phyloP scores from a whole-genome alignment of 2,888 invertebrate genomes.

The Holacanthella duospinosa region DNA sequence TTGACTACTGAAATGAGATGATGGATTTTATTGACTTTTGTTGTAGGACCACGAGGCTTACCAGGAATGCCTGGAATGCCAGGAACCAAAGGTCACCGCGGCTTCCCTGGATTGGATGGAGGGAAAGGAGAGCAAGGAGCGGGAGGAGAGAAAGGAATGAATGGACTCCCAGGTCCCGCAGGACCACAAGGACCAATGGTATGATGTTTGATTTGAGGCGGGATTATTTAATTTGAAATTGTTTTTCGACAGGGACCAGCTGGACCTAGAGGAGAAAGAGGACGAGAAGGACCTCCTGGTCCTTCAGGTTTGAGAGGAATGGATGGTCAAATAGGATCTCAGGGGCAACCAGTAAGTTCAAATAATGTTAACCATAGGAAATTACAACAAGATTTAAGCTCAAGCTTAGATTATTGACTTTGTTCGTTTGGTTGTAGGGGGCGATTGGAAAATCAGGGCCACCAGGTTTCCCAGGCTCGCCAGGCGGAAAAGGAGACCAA shows the following conservation, averaged over 20 bases:
- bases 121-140: conserved; percentile 68
- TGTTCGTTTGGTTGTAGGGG: too few relatives aligned
- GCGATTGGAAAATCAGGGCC: conserved; percentile 73
- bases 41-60: conserved; percentile 59
- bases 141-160: conserved; percentile 62
- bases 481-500: conserved; percentile 70
- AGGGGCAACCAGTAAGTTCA: conserved; percentile 57
- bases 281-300: conserved; percentile 60
- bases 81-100: conserved; percentile 58
- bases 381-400: too few relatives aligned
- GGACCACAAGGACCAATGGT: conserved; percentile 59
- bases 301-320: conserved; percentile 65
- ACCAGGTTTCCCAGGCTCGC: conserved; percentile 72
- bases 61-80: conserved; percentile 67
- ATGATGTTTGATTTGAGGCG: conserved; percentile 37
- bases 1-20: not conserved
- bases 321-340: conserved; percentile 66
- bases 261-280: conserved; percentile 71
- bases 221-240: not conserved
- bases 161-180: conserved; percentile 51
- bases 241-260: conserved; percentile 58
- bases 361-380: too few relatives aligned
- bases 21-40: not conserved
- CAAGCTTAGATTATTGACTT: too few relatives aligned
- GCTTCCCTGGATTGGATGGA: conserved; percentile 67